Evolutionary conservation across 1,140 invertebrate genomes (phyloP).

Genomic region (Wiebesia pumilae): DNA sequence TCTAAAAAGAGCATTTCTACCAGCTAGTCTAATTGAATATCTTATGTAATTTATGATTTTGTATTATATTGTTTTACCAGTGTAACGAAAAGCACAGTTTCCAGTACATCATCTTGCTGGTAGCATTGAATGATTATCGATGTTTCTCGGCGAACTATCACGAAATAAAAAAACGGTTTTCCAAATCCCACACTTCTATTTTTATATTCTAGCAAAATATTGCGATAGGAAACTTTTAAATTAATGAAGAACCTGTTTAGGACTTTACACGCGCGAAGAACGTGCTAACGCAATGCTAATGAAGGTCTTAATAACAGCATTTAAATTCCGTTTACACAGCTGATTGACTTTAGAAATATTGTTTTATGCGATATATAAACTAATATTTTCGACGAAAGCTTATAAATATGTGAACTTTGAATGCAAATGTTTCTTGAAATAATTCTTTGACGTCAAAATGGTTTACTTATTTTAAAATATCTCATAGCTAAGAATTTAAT

Average conservation of each 20-base stretch:
- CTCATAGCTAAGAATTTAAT: neutral
- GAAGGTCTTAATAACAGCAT: neutral
- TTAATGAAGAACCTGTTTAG: neutral
- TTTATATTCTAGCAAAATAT: slow-evolving; percentile 5
- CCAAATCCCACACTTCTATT: neutral
- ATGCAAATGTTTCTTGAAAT: neutral
- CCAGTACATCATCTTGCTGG: neutral
- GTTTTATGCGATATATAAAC: neutral
- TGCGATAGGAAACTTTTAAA: neutral
- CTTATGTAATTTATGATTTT: neutral
- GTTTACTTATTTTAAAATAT: neutral
- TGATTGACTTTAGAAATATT: slow-evolving; percentile 6
- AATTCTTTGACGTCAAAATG: neutral
- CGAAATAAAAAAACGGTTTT: neutral
- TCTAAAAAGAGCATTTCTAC: neutral
- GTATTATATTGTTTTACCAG: neutral
- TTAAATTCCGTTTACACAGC: neutral
- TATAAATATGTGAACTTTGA: neutral
- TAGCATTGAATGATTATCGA: neutral
- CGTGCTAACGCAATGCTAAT: neutral
- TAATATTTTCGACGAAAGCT: neutral
- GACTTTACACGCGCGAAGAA: neutral
- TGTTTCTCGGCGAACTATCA: neutral
- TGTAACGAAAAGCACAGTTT: neutral
- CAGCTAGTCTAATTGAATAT: neutral